Base-by-base conservation (phyloP, 2,797 vertebrate genomes). In the Delichon dasypus region DNA sequence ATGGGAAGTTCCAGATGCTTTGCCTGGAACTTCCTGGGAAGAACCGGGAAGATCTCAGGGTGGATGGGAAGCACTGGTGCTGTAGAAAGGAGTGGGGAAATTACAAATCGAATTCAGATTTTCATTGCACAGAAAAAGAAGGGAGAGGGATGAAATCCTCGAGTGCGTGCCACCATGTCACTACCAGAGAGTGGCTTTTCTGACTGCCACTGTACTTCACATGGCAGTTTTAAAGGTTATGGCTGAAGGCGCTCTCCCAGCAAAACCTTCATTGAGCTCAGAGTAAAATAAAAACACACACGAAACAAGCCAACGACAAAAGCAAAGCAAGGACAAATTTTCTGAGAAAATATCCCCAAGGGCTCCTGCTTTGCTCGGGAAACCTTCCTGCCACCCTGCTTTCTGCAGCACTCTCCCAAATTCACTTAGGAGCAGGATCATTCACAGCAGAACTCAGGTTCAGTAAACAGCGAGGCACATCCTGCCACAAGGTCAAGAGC, bases 141-240 rank as follows among this genome's bases (percentile, higher is more conserved):
- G 0, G 1, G 23, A 71, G n/a, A 65, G 5, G 54, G 29, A 40
- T 1, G 4, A 77, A 91, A 72, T 47, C 58, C n/a, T 81, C 0
- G 0, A 27, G 55, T 4, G 1, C 0, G 0, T 58, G 48, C 57
- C 70, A 51, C 30, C 0, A 0, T 47, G 67, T 76, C 82, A 58
- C 50, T 75, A 68, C 68, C 38, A 89, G 53, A 68, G 32, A 83
- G 80, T 14, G 13, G 2, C 30, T 88, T 60, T 85, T 42, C 60
- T 34, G 55, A 42, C 60, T 84, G 13, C 62, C 34, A 11, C 44
- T 0, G 0, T 26, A 47, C 72, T 85, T 78, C 26, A 78, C 9
- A 12, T 89, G 87, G 78, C 88, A 91, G 62, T 22, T 92, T 45
- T 67, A 95, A 94, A 94, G 91, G 92, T 91, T 84, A 90, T 61